These are phyloP conservation scores for Ophion costatus DNA, from an alignment of 2,888 invertebrate genomes.

Conservation along the genomic window DNA sequence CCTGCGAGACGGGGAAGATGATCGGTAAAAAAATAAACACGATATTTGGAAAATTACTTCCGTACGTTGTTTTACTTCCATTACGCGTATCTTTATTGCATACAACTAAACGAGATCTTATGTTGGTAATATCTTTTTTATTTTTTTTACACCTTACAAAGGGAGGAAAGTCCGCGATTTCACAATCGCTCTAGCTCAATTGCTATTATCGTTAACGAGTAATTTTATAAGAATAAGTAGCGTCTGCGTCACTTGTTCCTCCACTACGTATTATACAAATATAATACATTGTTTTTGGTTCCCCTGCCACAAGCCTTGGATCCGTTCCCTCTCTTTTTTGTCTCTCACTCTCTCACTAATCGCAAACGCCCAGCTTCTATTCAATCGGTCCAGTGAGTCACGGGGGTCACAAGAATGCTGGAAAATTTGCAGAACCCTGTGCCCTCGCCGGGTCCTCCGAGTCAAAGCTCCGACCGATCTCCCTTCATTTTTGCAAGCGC, in stretches of 20 bases:
- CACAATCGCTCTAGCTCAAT: constrained; percentile 63
- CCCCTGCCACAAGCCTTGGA: constrained; percentile 35
- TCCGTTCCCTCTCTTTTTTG: constrained; percentile 29
- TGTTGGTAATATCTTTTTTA: constrained; percentile 37
- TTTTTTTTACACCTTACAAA: constrained; percentile 68
- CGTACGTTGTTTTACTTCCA: constrained; percentile 26
- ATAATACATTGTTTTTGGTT: constrained; percentile 65
- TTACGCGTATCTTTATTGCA: constrained; percentile 50
- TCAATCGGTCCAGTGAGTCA: constrained; percentile 32
- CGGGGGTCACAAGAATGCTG: constrained; percentile 47
- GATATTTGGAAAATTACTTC: constrained; percentile 23
- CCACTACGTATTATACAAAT: constrained; percentile 70
- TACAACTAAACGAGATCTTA: constrained; percentile 68
- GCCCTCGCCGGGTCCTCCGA: not conserved
- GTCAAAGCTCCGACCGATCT: constrained; percentile 5
- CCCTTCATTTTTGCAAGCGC: constrained; percentile 57
- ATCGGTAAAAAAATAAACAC: constrained; percentile 27
- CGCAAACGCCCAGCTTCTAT: constrained; percentile 15
- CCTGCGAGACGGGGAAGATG: not conserved
- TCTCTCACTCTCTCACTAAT: constrained; percentile 3
- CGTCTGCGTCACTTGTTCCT: constrained; percentile 63
- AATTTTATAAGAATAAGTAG: constrained; percentile 70
- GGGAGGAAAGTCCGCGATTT: constrained; percentile 63
- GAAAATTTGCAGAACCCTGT: constrained; percentile 30
- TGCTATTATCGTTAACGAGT: constrained; percentile 47